A percentile compares a stretch with the other conserved stretches of the same genome.
Evolutionary conservation across 1,140 invertebrate species (phyloP).

Genomic region (Drosophila mayri): DNA sequence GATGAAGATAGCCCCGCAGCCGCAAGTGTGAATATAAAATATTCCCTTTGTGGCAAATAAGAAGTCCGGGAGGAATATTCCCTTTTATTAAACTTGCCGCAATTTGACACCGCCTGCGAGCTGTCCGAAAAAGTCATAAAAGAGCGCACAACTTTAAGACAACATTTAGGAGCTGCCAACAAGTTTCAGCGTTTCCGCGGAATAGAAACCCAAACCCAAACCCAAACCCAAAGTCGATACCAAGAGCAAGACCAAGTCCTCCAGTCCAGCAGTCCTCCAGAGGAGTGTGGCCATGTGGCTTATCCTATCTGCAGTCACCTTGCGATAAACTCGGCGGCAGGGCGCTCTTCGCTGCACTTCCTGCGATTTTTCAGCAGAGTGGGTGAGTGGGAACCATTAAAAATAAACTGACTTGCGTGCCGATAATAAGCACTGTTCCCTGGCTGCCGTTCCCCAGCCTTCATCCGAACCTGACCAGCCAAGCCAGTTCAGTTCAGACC

Average conservation of each 20-base stretch:
- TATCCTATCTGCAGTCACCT: conserved; percentile 64
- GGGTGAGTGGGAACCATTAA: conserved; percentile 84
- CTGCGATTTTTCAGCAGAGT: conserved; percentile 56
- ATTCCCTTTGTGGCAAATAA: conserved; percentile 17
- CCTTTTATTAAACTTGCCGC: conserved; percentile 31
- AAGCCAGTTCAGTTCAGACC: conserved; percentile 16
- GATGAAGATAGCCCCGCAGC: conserved; percentile 5
- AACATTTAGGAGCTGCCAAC: conserved; percentile 72
- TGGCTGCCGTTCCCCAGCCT: conserved; percentile 9
- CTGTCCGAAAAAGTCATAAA: conserved; percentile 58
- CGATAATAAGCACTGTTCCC: conserved; percentile 75
- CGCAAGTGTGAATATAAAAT: conserved; percentile 38
- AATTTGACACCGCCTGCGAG: conserved; percentile 38
- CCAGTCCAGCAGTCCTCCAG: neutral
- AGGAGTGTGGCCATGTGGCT: conserved; percentile 29
- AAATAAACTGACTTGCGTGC: conserved; percentile 85
- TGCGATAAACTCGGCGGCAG: conserved; percentile 66
- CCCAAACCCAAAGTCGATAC: conserved; percentile 26
- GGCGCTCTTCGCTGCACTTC: conserved; percentile 55
- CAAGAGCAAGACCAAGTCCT: neutral
- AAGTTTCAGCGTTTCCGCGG: conserved; percentile 78
- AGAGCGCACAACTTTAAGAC: conserved; percentile 65
- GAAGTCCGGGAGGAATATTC: conserved; percentile 37
- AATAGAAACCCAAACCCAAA: conserved; percentile 50
- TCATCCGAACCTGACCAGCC: conserved; percentile 13